Evolutionary conservation across 2,113 vertebrate species (phyloP), one percentile per base, ranked within the genome.

Genomic region (Podarcis raffonei): DNA sequence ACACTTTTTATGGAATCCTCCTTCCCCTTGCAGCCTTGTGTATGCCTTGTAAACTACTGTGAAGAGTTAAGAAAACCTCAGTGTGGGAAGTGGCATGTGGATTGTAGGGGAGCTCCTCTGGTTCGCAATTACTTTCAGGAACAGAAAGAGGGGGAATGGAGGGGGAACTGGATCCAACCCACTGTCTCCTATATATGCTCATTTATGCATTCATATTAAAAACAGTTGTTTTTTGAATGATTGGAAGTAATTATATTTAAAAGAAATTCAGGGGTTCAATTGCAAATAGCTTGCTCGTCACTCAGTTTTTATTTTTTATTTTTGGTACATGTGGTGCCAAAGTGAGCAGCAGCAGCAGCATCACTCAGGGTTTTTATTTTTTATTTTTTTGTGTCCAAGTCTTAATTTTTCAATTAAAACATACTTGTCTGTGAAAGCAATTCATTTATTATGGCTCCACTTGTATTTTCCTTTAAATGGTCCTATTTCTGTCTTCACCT

Each of bases 401-500:
- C 35, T 57, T 32, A 35, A 22, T 85, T 76, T 85, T 78, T 53
- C 59, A 39, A 16, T 57, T 35, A 32, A 68, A 57, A 22, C 22
- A 57, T 27, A 57, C 6, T 71, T 8, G 22, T 27, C 15, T 74
- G 37, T 71, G 74, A 81, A 72, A 30, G 37, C 66, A 62, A 72
- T 59, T 39, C 35, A 57, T 76, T 74, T 75, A 48, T 82, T 81
- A 62, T 37, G 68, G 80, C 83, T 88, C 42, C 62, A 69, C 48
- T 68, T 69, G 57, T n/a, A n/a, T 87, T 81, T 75, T 89, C 23
- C 78, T 84, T 84, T 69, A 84, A 88, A 83, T 77, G 78, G 62
- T 78, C 81, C 74, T 69, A 59, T 83, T 78, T 89, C n/a, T 89
- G 72, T 84, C n/a, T 75, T 89, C 37, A 77, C 72, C 30, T 89